phyloP scores from a whole-genome alignment of 2,888 invertebrate species.

The Tetrapedia diversipes region DNA sequence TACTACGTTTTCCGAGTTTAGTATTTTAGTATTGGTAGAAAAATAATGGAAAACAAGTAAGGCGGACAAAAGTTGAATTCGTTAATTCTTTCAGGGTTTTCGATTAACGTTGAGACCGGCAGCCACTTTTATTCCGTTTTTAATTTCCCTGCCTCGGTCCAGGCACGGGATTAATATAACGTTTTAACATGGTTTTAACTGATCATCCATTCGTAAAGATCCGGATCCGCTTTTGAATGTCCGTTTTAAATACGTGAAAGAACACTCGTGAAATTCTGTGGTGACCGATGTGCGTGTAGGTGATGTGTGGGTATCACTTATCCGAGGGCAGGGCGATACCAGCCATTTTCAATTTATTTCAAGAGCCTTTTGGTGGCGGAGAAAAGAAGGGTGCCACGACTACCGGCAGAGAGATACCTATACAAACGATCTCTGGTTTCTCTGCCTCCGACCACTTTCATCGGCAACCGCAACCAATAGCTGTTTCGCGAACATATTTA shows the following conservation, averaged over 20 bases:
- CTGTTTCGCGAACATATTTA: constrained; percentile 69
- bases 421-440: constrained; percentile 48
- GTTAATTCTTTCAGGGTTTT: constrained; percentile 14
- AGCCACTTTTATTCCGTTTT: constrained; percentile 9
- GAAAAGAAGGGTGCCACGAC: constrained; percentile 73
- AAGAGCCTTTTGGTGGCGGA: constrained; percentile 78
- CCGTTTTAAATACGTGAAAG: constrained; percentile 61
- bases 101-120: constrained; percentile 15
- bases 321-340: constrained; percentile 75
- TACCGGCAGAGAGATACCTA: constrained; percentile 71
- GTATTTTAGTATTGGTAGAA: not conserved
- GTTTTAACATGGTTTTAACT: constrained; percentile 56
- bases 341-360: constrained; percentile 82
- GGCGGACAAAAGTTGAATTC: constrained; percentile 17
- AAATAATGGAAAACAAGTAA: constrained; percentile 1
- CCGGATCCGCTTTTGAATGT: constrained; percentile 49
- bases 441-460: constrained; percentile 45
- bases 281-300: constrained; percentile 63
- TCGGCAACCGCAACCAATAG: constrained; percentile 49
- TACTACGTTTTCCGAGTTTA: too few relatives aligned
- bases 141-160: not conserved
- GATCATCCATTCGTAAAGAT: constrained; percentile 49
- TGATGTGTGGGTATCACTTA: constrained; percentile 76
- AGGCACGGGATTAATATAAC: constrained; percentile 38
- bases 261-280: constrained; percentile 46